Evolutionary conservation across 2,797 vertebrate genomes (phyloP), one percentile per base, ranked within the genome.

Genomic region (Lepidocolaptes lacrymiger): DNA sequence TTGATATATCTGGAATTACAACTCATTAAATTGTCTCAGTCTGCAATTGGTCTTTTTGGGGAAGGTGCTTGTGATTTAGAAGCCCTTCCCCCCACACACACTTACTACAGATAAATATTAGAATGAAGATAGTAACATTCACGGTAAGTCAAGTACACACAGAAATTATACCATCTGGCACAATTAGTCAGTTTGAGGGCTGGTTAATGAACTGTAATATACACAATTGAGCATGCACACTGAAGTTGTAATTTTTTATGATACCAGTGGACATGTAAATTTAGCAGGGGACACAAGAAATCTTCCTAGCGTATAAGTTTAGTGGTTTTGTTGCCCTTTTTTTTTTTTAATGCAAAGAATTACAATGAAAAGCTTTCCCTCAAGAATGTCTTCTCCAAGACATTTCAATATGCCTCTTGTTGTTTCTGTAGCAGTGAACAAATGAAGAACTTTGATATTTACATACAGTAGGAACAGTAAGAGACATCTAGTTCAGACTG

Each of bases 81-180:
- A 96, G 32, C 32, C 51, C 68, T 91, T 88, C 72, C 28, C 69
- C 43, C 43, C 14, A 37, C 34, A 51, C 14, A 43, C 39, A 32
- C 44, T 94, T 90, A 68, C 68, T 87, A 78, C 56, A 91, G 88
- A 88, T 90, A 94, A 96, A 77, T 95, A 95, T 80, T 77, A 95
- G 92, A 96, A 95, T 93, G 68, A 96, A 94, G 90, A 94, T 79
- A 96, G 96, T 87, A 95, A 89, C 58, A 49, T 64, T 96, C 41
- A 52, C 78, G 82, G 85, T 46, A 94, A 97, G 95, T 94, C 92
- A 97, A 96, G 69, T 96, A 88, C 61, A 86, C 76, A 68, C 63
- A 96, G 96, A 96, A 96, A 97, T 97, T 91, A 92, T 80, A 91
- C 94, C 96, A 97, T 97, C 92, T 97, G 95, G 95, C 94, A 92